These are phyloP conservation scores for Chaetura pelagica DNA, from an alignment of 2,113 vertebrate species.

Conservation along the genomic window DNA sequence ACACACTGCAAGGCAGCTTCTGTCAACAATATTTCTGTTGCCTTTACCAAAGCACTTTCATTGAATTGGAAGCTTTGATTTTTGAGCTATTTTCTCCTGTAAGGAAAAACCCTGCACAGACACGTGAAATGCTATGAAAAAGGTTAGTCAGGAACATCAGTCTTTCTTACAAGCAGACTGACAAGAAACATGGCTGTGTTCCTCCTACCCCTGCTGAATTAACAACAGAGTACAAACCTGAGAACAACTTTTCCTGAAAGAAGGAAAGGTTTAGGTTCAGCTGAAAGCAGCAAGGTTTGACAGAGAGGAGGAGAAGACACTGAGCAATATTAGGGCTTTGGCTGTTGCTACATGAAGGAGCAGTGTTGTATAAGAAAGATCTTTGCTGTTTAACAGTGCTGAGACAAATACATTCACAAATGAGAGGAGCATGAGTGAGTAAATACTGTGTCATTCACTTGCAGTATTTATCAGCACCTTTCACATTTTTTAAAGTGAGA, in stretches of 20 bases:
- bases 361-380: not conserved
- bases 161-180: not conserved
- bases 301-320: not conserved
- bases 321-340: not conserved
- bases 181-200: not conserved
- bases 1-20: not conserved
- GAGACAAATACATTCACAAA: not conserved
- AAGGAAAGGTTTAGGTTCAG: not conserved
- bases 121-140: not conserved
- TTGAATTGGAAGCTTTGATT: not conserved
- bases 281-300: not conserved
- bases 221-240: not conserved
- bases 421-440: rapidly evolving
- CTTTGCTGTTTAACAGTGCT: not conserved
- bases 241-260: not conserved
- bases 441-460: slow-evolving; percentile 34
- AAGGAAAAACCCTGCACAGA: not conserved
- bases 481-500: slow-evolving; percentile 46
- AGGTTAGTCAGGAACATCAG: not conserved
- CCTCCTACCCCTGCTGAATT: not conserved
- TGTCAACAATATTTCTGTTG: not conserved
- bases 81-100: not conserved
- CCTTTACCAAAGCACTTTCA: not conserved
- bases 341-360: not conserved
- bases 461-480: slow-evolving; percentile 55